Evolutionary conservation across 1,140 invertebrate genomes (phyloP), one percentile per base, ranked within the genome.

Genomic region (Piezodorus guildinii): DNA sequence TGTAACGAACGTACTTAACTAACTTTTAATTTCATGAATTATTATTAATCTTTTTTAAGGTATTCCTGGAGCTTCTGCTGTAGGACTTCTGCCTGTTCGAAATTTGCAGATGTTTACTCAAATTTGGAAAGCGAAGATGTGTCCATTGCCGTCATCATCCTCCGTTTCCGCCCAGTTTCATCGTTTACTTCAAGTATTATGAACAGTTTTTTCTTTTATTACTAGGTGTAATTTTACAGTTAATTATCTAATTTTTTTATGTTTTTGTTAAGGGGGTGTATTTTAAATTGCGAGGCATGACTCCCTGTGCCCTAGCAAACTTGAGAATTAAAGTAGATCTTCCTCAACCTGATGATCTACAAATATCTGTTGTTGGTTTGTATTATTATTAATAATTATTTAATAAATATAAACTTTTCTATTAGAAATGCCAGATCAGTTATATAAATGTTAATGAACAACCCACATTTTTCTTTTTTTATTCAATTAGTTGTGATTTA

Each of bases 21-120:
- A 30, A 30, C 8, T 30, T 30, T 30, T 30, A 8, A 30, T 39
- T 30, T 30, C 12, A 10, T 39, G 12, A 10, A 10, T 52, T 52
- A 25, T 61, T 39, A 46, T 45, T 15, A n/a, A 49, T 34, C 9
- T 30, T 12, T 65, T 61, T n/a, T 46, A n/a, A 66, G 62, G 62
- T 39, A 60, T 63, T 15, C 54, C 62, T 16, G 65, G 46, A 19
- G 17, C 62, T 15, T n/a, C 25, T 27, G 60, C 30, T 15, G 21
- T 65, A 17, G 62, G 63, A 2, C 44, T 67, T 10, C 19, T 34
- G 5, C n/a, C 62, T 43, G 81, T 85, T 0, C 81, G 81, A 68
- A 90, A 90, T 75, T 73, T 91, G 45, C 87, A 94, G 77, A 91
- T 92, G 87, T 93, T 94, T 71, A 89, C 85, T 1, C 87, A 91